Evolutionary conservation across 2,113 vertebrate species (phyloP), one percentile per base, ranked within the genome.

Genomic region (Peromyscus polionotus): DNA sequence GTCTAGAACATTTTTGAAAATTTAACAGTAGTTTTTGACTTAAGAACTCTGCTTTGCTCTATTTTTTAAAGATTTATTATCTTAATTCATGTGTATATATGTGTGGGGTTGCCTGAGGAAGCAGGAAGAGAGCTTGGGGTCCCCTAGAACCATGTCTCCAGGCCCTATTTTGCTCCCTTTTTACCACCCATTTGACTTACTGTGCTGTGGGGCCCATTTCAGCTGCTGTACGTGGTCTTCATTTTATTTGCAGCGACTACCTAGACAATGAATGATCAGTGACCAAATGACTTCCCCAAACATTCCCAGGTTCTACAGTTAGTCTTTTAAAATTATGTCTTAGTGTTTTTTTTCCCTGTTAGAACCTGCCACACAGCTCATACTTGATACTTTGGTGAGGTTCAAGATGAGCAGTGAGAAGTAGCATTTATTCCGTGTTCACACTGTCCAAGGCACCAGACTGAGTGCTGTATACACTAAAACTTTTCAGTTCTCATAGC

Each of bases 381-480:
- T 70, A 26, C 89, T 42, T 93, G 19, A 63, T 92, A 9, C 22
- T 2, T 91, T n/a, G 36, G 48, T n/a, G 12, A 33, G 20, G 16
- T 6, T 73, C 12, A 91, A 54, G 84, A 84, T 77, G 14, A 63
- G 84, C 33, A 94, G 93, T 22, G 73, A 93, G 95, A 94, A 93
- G 3, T 57, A 90, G 45, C 87, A 31, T 48, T 39, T 65, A 85
- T 26, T 75, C 51, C 91, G 8, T 13, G 28, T 33, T 95, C n/a
- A 2, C 28, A 57, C 48, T 93, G 67, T 76, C 7, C 68, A 39
- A 91, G 59, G 5, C 2, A 51, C 51, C 76, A 51, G 63, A 54
- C 36, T 65, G 67, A n/a, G 39, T 61, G 19, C 3, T 72, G 8
- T 31, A 16, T 10, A 20, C 8, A 33, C 42, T 95, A 76, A 73